Evolutionary conservation across 2,888 invertebrate species (phyloP).

Genomic region (Blastobasis lacticolella): DNA sequence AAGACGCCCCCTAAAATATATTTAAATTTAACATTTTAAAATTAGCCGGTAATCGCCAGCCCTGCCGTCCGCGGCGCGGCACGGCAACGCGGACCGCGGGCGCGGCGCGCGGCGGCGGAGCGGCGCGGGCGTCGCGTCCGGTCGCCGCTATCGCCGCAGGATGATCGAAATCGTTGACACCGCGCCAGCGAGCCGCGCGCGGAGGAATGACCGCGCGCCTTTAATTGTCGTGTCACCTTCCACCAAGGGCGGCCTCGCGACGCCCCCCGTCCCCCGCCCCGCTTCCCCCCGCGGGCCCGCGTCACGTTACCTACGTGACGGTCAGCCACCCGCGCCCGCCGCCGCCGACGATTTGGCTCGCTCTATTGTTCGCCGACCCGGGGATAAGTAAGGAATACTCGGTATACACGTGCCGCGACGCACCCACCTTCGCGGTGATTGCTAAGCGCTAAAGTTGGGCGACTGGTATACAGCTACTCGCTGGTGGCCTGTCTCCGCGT

Average conservation of each 20-base stretch:
- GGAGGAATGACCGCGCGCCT: slow-evolving; percentile 63
- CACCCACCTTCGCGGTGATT: too few species aligned
- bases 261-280: slow-evolving; percentile 25
- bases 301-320: slow-evolving; percentile 34
- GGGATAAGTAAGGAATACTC: too few species aligned
- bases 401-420: too few species aligned
- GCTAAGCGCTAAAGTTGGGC: too few species aligned
- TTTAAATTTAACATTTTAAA: too few species aligned
- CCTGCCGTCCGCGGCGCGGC: too few species aligned
- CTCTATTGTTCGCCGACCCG: too few species aligned
- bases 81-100: slow-evolving; percentile 23
- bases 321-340: slow-evolving; percentile 37
- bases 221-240: slow-evolving; percentile 71
- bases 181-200: slow-evolving; percentile 42
- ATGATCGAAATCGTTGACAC: slow-evolving; percentile 69
- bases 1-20: too few species aligned
- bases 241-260: slow-evolving; percentile 55
- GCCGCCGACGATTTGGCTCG: neutral
- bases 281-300: slow-evolving; percentile 20
- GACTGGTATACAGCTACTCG: too few species aligned
- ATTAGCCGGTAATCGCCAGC: too few species aligned
- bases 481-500: too few species aligned
- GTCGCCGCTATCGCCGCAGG: slow-evolving; percentile 51
- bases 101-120: slow-evolving; percentile 29
- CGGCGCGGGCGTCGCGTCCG: slow-evolving; percentile 46